A percentile compares a stretch with the other conserved stretches of the same genome.
Conservation (phyloP, 2,888 invertebrate species). For the Ormyrus rosae region DNA sequence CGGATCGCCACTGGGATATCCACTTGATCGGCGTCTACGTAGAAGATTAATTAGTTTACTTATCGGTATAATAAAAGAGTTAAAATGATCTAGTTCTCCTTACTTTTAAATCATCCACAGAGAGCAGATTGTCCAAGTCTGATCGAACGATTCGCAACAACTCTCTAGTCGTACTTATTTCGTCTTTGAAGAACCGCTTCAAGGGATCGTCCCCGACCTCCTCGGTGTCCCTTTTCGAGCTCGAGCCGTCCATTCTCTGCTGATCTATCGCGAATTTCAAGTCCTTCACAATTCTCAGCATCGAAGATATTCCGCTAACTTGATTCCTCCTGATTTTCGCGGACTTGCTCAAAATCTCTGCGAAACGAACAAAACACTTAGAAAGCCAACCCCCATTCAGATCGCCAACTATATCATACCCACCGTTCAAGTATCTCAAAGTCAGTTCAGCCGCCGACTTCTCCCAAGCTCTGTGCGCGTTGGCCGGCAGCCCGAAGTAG, state of each 20-base stretch:
- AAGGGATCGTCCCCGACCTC: slow-evolving; percentile 75
- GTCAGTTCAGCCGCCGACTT: slow-evolving; percentile 81
- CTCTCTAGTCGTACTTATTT: slow-evolving; percentile 79
- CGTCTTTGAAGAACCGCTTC: slow-evolving; percentile 80
- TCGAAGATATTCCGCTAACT: slow-evolving; percentile 50
- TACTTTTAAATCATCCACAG: slow-evolving; percentile 41
- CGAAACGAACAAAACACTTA: not conserved
- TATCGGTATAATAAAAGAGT: too few relatives aligned
- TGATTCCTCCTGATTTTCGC: slow-evolving; percentile 46
- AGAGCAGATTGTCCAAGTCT: slow-evolving; percentile 66
- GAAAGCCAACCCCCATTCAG: not conserved
- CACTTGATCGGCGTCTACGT: slow-evolving; percentile 83
- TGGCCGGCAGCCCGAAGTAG: slow-evolving; percentile 90
- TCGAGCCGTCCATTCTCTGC: slow-evolving; percentile 32
- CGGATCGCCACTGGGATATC: slow-evolving; percentile 83
- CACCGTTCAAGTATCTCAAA: slow-evolving; percentile 81
- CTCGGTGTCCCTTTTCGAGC: not conserved
- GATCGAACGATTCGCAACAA: slow-evolving; percentile 80
- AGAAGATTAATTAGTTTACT: too few relatives aligned
- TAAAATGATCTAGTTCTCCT: not conserved
- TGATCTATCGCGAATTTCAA: slow-evolving; percentile 64
- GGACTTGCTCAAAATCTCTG: slow-evolving; percentile 60
- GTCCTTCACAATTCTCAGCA: slow-evolving; percentile 62
- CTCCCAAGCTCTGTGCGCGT: slow-evolving; percentile 91
- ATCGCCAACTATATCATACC: slow-evolving; percentile 18